Conservation (phyloP, 2,113 vertebrate species). For the Ranitomeya variabilis region DNA sequence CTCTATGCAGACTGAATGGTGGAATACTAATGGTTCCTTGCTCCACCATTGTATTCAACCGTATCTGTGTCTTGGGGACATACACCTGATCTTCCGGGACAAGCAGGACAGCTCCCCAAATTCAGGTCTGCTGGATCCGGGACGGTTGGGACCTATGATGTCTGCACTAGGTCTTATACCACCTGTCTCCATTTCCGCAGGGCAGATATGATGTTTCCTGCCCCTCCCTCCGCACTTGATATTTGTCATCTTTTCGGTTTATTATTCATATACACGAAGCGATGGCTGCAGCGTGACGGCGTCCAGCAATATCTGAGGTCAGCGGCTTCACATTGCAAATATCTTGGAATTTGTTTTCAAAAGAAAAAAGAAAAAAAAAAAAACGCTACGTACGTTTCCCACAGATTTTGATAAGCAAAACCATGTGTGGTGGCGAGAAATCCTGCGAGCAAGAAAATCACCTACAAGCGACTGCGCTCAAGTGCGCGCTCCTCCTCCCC, state of each 20-base stretch:
- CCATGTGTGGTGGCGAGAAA: constrained; percentile 65
- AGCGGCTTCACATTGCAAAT: constrained; percentile 60
- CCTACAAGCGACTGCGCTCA: constrained; percentile 61
- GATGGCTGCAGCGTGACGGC: constrained; percentile 36
- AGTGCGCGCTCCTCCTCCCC: constrained; percentile 56
- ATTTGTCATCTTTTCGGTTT: constrained; percentile 54
- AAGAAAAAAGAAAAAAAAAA: constrained; percentile 17
- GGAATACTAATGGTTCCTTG: too few species aligned
- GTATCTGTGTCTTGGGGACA: too few species aligned
- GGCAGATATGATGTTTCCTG: not conserved
- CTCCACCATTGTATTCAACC: too few species aligned
- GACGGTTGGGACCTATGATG: too few species aligned
- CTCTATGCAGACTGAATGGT: too few species aligned
- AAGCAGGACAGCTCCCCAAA: too few species aligned
- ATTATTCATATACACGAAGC: constrained; percentile 55
- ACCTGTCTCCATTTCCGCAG: not conserved
- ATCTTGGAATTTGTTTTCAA: constrained; percentile 62
- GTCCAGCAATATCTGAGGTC: constrained; percentile 65
- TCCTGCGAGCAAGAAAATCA: constrained; percentile 59
- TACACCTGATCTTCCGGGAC: too few species aligned
- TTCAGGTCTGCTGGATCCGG: too few species aligned
- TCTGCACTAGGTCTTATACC: too few species aligned
- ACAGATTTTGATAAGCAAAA: constrained; percentile 70
- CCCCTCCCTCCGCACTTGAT: constrained; percentile 19
- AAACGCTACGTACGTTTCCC: constrained; percentile 62